phyloP scores from a whole-genome alignment of 2,888 invertebrate species.

The Microplitis deprimator region DNA sequence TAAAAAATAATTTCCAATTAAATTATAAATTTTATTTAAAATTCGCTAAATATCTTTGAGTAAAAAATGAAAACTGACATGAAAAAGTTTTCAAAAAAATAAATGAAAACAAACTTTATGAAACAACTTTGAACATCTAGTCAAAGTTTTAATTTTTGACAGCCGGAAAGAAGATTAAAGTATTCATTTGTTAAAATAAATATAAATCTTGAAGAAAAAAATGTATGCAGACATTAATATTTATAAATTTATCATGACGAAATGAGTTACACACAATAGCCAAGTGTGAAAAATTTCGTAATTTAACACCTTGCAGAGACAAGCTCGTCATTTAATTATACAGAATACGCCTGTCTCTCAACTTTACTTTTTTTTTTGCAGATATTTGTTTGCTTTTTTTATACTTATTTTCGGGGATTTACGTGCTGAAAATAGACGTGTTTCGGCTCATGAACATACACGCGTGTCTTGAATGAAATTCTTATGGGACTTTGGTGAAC shows the following conservation, averaged over 20 bases:
- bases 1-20: too few species aligned
- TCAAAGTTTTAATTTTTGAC: neutral
- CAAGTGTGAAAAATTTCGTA: neutral
- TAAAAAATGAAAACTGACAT: neutral
- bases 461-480: conserved; percentile 43
- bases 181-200: neutral
- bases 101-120: neutral
- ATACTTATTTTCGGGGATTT: neutral
- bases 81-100: neutral
- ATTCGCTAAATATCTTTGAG: neutral
- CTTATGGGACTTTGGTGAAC: conserved; percentile 12
- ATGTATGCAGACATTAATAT: neutral
- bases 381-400: neutral
- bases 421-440: conserved; percentile 32
- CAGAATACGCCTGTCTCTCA: neutral
- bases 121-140: neutral
- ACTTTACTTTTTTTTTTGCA: neutral
- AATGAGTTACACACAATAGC: neutral
- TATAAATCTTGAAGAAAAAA: neutral
- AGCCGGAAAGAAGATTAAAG: neutral
- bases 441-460: conserved; percentile 37
- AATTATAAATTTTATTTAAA: neutral
- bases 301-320: neutral
- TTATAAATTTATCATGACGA: neutral
- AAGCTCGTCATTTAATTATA: neutral